Evolutionary conservation across 2,888 invertebrate species (phyloP), one percentile per base, ranked within the genome.

Genomic region (Cantharis nigra): DNA sequence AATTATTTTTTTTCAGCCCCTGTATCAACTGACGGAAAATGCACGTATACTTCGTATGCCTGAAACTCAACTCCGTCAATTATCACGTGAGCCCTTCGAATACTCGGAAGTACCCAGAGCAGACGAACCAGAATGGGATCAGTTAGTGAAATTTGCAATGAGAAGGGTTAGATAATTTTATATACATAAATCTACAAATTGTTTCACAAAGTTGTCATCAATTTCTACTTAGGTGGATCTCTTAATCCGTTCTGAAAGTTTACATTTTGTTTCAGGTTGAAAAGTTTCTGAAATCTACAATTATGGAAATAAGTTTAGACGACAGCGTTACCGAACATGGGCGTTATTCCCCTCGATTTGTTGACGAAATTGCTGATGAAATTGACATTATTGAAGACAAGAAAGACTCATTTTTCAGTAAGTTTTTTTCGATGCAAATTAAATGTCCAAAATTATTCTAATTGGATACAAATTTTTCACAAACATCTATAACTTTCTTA

Each of bases 301-400:
- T 94, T 0, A 88, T 96, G 78, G 95, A 96, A 87, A 90, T 96
- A 80, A 90, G 93, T 28, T 89, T 96, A 71, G 93, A 95, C 63
- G 92, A 94, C 78, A 93, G 95, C 73, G 91, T 94, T n/a, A 94
- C 94, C 0, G 93, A 94, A 65, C 90, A 91, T 4, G 95, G 95
- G 0, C 89, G 94, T 71, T 94, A 95, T 79, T 92, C 95, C 1
- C 96, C 96, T 0, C 91, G 96, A 79, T 96, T 96, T 87, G 90
- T 96, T 63, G 95, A 96, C 81, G 95, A 96, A 85, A 95, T 96
- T 73, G 93, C 94, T 78, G 94, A 94, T 84, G 96, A 96, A 87
- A 92, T 95, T 9, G 96, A 96, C 85, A 91, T 94, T 16, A 92
- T 95, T 82, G 95, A 96, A 85, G 94, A 95, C 83, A 95, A 96